A percentile compares a stretch with the other conserved stretches of the same genome.
Conservation (phyloP, 2,113 vertebrate genomes). For the Passer domesticus region DNA sequence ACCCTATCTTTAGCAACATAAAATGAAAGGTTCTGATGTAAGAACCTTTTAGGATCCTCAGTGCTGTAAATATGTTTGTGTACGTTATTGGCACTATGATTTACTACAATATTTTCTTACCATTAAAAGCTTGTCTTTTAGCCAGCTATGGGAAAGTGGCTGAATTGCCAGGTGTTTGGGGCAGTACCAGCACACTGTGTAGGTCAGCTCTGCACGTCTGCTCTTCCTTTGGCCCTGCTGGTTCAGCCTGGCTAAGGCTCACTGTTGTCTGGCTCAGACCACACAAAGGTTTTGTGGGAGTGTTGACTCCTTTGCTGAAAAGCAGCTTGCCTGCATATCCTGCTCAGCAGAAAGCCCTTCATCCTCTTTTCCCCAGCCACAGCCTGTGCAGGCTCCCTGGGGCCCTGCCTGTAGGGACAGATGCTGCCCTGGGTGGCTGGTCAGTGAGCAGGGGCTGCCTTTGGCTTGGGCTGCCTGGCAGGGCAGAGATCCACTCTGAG, state of each 20-base stretch:
- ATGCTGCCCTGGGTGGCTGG: fast-evolving
- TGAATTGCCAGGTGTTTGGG: background rate
- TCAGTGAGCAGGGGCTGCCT: fast-evolving
- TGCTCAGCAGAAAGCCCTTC: background rate
- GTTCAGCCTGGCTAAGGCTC: background rate
- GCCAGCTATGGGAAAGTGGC: background rate
- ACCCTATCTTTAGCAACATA: background rate
- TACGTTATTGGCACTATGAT: background rate
- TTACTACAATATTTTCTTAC: background rate
- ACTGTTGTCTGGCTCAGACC: background rate
- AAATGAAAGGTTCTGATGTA: background rate
- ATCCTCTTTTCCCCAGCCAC: background rate
- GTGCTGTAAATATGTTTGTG: background rate
- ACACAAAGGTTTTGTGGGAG: background rate
- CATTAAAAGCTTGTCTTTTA: background rate
- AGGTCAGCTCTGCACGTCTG: background rate
- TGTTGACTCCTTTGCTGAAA: background rate
- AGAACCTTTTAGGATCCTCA: background rate
- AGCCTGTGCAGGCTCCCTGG: background rate
- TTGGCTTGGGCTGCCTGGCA: fast-evolving
- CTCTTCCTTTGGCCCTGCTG: background rate
- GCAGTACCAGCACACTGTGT: fast-evolving
- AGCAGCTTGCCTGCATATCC: background rate
- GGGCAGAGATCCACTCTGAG: background rate
- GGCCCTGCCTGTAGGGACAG: fast-evolving